phyloP scores from a whole-genome alignment of 2,797 vertebrate genomes.

The Falco concolor region DNA sequence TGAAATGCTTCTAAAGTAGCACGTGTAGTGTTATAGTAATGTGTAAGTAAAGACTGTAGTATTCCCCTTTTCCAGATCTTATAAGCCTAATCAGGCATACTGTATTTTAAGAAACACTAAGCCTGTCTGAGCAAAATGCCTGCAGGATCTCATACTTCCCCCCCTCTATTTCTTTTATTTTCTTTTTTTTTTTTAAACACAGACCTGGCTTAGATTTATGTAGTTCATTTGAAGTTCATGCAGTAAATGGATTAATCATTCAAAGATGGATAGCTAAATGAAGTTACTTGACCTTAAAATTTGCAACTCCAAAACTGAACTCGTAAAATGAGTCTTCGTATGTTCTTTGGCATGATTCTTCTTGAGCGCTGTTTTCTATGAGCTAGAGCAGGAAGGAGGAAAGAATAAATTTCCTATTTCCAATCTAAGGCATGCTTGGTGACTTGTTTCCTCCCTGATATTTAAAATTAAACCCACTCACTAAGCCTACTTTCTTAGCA shows the following conservation, averaged over 20 bases:
- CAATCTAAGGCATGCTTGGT: neutral
- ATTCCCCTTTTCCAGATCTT: neutral
- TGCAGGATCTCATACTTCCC: neutral
- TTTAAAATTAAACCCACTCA: neutral
- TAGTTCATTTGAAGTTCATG: conserved; percentile 33
- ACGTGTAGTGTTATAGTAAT: neutral
- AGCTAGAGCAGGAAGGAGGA: neutral
- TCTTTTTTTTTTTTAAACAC: neutral
- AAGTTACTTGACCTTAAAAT: conserved; percentile 4
- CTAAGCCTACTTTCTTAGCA: neutral
- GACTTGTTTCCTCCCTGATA: neutral
- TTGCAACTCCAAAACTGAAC: neutral
- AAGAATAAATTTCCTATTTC: neutral
- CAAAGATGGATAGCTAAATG: neutral
- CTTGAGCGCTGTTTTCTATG: neutral
- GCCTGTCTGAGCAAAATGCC: neutral
- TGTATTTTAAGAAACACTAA: conserved; percentile 28
- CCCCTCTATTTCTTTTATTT: neutral
- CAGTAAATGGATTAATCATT: neutral
- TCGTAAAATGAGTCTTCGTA: neutral
- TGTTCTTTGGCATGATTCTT: neutral
- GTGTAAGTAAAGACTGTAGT: neutral
- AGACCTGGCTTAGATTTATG: neutral
- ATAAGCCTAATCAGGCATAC: neutral
- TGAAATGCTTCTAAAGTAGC: neutral